Percentiles rank a stretch among this genome's conserved stretches.
These are phyloP conservation scores for Paragorgia papillata DNA, from an alignment of 92 coral and sea anemone species.

Conservation along the genomic window DNA sequence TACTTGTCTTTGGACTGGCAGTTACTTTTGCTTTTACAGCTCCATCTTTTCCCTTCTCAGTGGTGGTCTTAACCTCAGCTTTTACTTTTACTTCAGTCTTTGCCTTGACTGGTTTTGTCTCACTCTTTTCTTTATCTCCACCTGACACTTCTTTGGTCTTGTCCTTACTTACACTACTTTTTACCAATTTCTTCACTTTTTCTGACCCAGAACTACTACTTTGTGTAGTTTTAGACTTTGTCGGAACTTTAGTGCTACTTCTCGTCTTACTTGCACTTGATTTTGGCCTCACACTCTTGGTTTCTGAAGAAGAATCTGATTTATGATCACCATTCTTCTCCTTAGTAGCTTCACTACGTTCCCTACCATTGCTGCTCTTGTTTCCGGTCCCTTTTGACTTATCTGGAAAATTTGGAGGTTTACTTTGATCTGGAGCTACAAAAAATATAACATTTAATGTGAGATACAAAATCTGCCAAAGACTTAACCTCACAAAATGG, in stretches of 20 bases:
- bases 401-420: slow-evolving; percentile 34
- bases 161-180: slow-evolving; percentile 47
- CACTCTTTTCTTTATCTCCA: slow-evolving; percentile 49
- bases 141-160: slow-evolving; percentile 51
- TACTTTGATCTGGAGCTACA: slow-evolving; percentile 16
- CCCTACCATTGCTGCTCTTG: slow-evolving; percentile 13
- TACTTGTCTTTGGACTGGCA: slow-evolving; percentile 45
- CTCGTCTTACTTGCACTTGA: slow-evolving; percentile 22
- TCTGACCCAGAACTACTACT: slow-evolving; percentile 18
- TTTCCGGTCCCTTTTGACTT: slow-evolving; percentile 34
- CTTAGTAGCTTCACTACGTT: slow-evolving; percentile 30
- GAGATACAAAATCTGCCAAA: too few species aligned
- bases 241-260: slow-evolving; percentile 34
- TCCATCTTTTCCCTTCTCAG: slow-evolving; percentile 43
- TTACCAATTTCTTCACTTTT: slow-evolving; percentile 18
- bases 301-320: not conserved
- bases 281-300: slow-evolving; percentile 8
- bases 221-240: slow-evolving; percentile 52
- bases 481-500: too few species aligned
- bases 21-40: slow-evolving; percentile 54
- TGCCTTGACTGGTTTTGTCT: slow-evolving; percentile 42
- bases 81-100: slow-evolving; percentile 45
- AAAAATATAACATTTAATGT: too few species aligned
- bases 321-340: slow-evolving; percentile 10
- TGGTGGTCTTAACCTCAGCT: slow-evolving; percentile 16